Percentiles rank a stretch among this genome's conserved stretches.
These are phyloP conservation scores for Mus minutoides DNA, from an alignment of 2,797 vertebrate genomes.

Conservation along the genomic window DNA sequence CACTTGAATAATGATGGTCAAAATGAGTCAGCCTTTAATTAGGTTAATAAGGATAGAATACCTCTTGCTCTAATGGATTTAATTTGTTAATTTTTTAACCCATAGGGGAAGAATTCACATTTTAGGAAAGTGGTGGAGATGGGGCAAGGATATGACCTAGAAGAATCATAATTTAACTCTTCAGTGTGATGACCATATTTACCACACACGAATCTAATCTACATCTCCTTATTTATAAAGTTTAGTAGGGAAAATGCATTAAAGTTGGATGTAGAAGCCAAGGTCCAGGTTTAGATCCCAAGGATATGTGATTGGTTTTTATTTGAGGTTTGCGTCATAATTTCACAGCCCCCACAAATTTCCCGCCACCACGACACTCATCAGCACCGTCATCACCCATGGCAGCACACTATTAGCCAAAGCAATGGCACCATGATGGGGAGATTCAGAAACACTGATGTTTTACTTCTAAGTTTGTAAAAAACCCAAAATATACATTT, in stretches of 20 bases:
- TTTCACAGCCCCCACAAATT: neutral
- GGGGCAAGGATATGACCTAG: neutral
- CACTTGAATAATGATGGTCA: slow-evolving; percentile 22
- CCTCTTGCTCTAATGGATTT: neutral
- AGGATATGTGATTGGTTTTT: neutral
- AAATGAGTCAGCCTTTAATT: slow-evolving; percentile 25
- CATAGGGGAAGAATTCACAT: neutral
- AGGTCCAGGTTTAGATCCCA: slow-evolving; percentile 14
- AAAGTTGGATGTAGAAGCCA: neutral
- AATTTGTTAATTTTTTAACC: neutral
- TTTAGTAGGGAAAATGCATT: neutral
- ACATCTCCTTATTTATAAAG: neutral
- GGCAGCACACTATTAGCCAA: neutral
- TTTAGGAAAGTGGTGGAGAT: neutral
- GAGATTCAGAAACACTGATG: neutral
- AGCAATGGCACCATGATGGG: neutral
- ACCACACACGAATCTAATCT: neutral
- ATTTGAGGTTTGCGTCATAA: neutral
- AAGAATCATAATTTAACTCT: neutral
- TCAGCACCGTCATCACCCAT: neutral
- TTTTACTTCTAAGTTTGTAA: neutral
- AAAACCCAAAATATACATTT: neutral
- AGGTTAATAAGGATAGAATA: neutral
- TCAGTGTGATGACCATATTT: neutral
- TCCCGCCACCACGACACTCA: too few relatives aligned